A percentile compares a stretch with the other conserved stretches of the same genome.
These are phyloP conservation scores for Porites rus DNA, from an alignment of 92 coral and sea anemone genomes.

Conservation along the genomic window DNA sequence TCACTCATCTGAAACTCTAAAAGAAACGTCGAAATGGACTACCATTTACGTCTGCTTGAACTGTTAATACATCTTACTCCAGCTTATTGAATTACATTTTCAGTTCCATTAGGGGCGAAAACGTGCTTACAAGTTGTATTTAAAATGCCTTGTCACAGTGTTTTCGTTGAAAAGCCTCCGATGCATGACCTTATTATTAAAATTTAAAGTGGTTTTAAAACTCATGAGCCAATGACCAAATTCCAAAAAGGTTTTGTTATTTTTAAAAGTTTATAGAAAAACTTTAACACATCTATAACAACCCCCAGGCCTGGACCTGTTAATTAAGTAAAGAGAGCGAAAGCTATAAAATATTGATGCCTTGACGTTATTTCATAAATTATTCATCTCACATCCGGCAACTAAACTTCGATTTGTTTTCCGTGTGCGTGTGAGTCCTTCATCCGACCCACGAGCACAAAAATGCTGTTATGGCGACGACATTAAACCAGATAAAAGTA, in stretches of 20 bases:
- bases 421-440: background rate
- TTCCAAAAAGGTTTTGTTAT: background rate
- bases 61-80: too few relatives aligned
- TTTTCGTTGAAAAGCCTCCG: background rate
- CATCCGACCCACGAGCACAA: background rate
- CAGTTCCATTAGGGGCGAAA: too few relatives aligned
- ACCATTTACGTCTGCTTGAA: too few relatives aligned
- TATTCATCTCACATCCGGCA: conserved; percentile 29
- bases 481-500: background rate
- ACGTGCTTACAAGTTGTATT: too few relatives aligned
- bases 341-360: conserved; percentile 1
- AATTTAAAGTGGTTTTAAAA: background rate
- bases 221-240: background rate
- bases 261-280: background rate
- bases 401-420: background rate
- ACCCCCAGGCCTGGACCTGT: background rate
- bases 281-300: background rate
- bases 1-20: background rate
- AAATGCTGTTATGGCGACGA: background rate
- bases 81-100: too few relatives aligned
- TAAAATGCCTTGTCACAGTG: too few relatives aligned
- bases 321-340: background rate
- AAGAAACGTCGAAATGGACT: too few relatives aligned
- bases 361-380: background rate
- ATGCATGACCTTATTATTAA: background rate